A percentile compares a stretch with the other conserved stretches of the same genome.
Evolutionary conservation across 1,140 invertebrate species (phyloP).

Genomic region (Cherax destructor): DNA sequence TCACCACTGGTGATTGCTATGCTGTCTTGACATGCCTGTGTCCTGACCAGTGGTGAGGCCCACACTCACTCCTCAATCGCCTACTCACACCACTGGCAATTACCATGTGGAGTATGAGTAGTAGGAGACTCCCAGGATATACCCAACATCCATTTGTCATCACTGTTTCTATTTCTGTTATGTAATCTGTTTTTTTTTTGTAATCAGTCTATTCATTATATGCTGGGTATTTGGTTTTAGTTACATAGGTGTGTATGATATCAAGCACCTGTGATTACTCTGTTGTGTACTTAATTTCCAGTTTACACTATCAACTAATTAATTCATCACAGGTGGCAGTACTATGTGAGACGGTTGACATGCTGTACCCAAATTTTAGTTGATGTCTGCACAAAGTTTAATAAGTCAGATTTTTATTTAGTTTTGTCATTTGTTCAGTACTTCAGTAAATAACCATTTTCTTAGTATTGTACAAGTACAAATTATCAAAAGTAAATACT

Average conservation of each 20-base stretch:
- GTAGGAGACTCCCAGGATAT: slow-evolving; percentile 39
- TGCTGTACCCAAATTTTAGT: slow-evolving; percentile 12
- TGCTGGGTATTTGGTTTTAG: slow-evolving; percentile 57
- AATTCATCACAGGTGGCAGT: slow-evolving; percentile 17
- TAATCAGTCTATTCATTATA: slow-evolving; percentile 29
- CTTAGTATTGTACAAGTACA: slow-evolving; percentile 5
- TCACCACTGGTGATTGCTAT: slow-evolving; percentile 35
- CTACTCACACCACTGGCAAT: slow-evolving; percentile 28
- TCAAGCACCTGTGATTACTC: slow-evolving; percentile 13
- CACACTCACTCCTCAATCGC: slow-evolving; percentile 51
- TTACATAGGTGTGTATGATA: slow-evolving; percentile 23
- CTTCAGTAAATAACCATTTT: neutral
- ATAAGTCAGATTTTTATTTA: neutral
- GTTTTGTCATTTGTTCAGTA: neutral
- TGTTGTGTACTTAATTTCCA: slow-evolving; percentile 51
- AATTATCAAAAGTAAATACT: slow-evolving; percentile 8
- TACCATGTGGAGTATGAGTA: slow-evolving; percentile 32
- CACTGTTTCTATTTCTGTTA: slow-evolving; percentile 51
- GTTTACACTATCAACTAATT: slow-evolving; percentile 23
- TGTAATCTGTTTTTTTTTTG: slow-evolving; percentile 40
- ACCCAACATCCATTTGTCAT: slow-evolving; percentile 50
- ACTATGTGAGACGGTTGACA: neutral
- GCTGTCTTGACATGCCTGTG: slow-evolving; percentile 51
- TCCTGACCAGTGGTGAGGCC: slow-evolving; percentile 56
- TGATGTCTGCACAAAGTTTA: slow-evolving; percentile 2